These are phyloP conservation scores for Tridacna crocea DNA, from an alignment of 2,888 invertebrate species.

Conservation along the genomic window DNA sequence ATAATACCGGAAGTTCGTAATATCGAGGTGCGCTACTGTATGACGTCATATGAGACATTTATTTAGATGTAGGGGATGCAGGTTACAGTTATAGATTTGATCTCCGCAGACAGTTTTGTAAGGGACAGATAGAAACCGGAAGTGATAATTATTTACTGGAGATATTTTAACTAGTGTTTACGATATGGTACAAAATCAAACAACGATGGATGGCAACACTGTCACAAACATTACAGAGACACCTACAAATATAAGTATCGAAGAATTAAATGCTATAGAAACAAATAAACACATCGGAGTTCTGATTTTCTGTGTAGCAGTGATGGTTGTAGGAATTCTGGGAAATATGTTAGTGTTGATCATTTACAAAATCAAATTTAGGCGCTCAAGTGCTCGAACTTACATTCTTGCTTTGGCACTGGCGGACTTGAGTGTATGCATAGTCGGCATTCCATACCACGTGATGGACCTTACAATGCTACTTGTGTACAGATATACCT, in stretches of 20 bases:
- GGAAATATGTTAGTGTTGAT: constrained; percentile 53
- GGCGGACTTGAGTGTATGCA: constrained; percentile 54
- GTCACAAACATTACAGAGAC: background rate
- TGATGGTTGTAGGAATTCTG: constrained; percentile 50
- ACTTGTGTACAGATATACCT: too few species aligned
- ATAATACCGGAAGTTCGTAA: too few species aligned
- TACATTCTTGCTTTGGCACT: constrained; percentile 57
- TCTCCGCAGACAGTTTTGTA: too few species aligned
- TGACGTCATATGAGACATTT: too few species aligned
- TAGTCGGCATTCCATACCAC: constrained; percentile 62
- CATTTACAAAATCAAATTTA: constrained; percentile 59
- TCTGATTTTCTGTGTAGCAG: constrained; percentile 33
- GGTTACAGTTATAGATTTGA: too few species aligned
- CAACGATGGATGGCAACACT: background rate
- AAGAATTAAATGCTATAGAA: too few species aligned
- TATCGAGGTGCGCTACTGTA: too few species aligned
- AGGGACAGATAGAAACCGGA: too few species aligned
- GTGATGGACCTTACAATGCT: constrained; percentile 54
- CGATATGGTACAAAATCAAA: background rate
- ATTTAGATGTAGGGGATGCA: too few species aligned
- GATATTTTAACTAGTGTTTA: too few species aligned
- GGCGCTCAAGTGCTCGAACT: constrained; percentile 49
- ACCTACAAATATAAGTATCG: constrained; percentile 9
- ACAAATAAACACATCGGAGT: constrained; percentile 27
- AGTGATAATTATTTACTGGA: too few species aligned